Base-by-base conservation (phyloP, 2,888 invertebrate genomes). In the Hermaeophaga mercurialis region DNA sequence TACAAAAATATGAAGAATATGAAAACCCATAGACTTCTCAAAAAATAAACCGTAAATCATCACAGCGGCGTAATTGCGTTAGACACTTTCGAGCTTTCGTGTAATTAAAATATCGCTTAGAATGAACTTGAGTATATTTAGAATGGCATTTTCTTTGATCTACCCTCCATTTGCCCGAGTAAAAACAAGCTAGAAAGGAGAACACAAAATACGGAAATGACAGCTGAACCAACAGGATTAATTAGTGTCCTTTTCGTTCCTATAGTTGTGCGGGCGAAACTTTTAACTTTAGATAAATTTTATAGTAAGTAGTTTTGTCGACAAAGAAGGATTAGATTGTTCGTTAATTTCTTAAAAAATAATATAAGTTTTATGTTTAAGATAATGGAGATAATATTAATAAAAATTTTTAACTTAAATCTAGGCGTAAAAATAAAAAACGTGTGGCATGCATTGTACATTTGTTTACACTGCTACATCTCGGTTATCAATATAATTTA, bases 211-310 rank as follows among this genome's bases (percentile, higher is more conserved):
- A 52, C 62, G 62, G 62, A 62, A 62, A 55, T 57, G 57, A 46
- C 62, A 62, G 62, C 62, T 62, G 62, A 57, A 62, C 45, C 59
- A 62, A 62, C 62, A 48, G 62, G 44, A 59, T 57, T 62, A 59
- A 59, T 62, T 59, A 55, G 48, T 39, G 43, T 38, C 17, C 36
- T 36, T 36, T 36, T 36, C 17, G 17, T 15, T 1, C 1, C 7
- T n/a, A n/a, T 36, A 8, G 14, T 11, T 17, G 17, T 36, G 36
- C 36, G 36, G 36, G 36, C 17, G 8, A 31, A 28, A 28, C 28
- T 28, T n/a, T n/a, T n/a, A n/a, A n/a, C n/a, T n/a, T n/a, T n/a
- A n/a, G n/a, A n/a, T n/a, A n/a, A n/a, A n/a, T n/a, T n/a, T n/a
- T n/a, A n/a, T n/a, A n/a, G n/a, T n/a, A n/a, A n/a, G n/a, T n/a